Evolutionary conservation across 2,797 vertebrate species (phyloP), one percentile per base, ranked within the genome.

Genomic region (Argentina silus): DNA sequence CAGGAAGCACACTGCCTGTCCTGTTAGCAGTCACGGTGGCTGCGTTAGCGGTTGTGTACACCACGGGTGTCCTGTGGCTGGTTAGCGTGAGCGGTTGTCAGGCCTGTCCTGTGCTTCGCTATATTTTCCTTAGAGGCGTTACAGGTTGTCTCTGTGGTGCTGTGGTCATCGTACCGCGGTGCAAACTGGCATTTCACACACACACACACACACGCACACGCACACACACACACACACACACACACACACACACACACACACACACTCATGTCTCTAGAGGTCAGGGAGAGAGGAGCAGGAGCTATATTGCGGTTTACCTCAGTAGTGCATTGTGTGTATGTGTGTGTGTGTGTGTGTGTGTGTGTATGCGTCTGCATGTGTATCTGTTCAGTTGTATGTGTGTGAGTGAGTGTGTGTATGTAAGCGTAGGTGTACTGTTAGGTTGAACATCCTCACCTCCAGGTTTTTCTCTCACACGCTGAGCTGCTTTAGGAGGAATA

Each of bases 161-260:
- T 23, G 45, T 60, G 55, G 59, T 85, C 77, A 83, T 56, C 68
- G 70, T 47, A 48, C 67, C 0, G 1, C 19, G 57, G 57, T 71
- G 72, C 67, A 45, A 84, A 21, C 73, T 70, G 84, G 78, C 56
- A 85, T 88, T 85, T 88, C 75, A 80, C 84, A 87, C 77, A 70
- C 70, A 76, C 81, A 78, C 51, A 75, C 70, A 76, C 79, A 78
- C 51, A 75, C 75, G 78, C 83, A 87, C 77, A 70, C 70, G 75
- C 79, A 78, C 51, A 75, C 75, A 80, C 84, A 87, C 77, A 70
- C 70, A 76, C 81, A 77, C 51, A 75, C 75, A 80, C 84, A 87
- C 77, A 69, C 70, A 76, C 81, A 78, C 48, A 74, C 75, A 80
- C 84, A 87, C 75, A 69, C 70, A 76, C 81, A 78, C 51, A 75